Evolutionary conservation across 2,797 vertebrate genomes (phyloP), one percentile per base, ranked within the genome.

Genomic region (Sebastolobus alascanus): DNA sequence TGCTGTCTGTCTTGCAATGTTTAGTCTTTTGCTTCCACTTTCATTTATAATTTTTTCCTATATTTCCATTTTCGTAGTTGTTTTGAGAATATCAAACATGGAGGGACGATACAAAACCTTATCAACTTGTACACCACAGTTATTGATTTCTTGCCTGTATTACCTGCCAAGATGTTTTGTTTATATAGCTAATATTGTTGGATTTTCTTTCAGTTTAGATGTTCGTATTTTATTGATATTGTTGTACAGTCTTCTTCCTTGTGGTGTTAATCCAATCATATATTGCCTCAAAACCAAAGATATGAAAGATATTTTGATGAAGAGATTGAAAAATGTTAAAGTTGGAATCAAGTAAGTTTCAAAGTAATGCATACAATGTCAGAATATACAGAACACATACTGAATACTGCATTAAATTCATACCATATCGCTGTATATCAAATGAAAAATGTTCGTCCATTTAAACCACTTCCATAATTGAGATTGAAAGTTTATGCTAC

Each of bases 201-300:
- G 81, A 20, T 70, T 84, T 8, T 68, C 25, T 38, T 82, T 92
- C 60, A 88, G 81, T 55, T 68, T 70, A 67, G 85, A 93, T 90
- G 86, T 88, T 78, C 87, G 8, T 84, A 94, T 70, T 86, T 82
- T 4, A 77, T 88, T 74, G 13, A 89, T 90, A 75, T 88, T 93
- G 80, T 54, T 90, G 10, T 91, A 93, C 27, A 92, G 92, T 37
- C 38, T 78, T 33, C n/a, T 95, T 35, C 95, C 95, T 1, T 92
- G 94, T 16, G 90, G 95, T 54, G 78, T 94, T 4, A 96, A 96
- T 40, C 95, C 92, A 2, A 71, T 96, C 37, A 94, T 96, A 37
- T 96, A 96, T 18, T 94, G 95, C 87, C 91, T 85, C 80, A 95
- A 84, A 74, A 91, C 86, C 9, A 73, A 80, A 66, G 78, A 86